Evolutionary conservation across 2,797 vertebrate species (phyloP).

Genomic region (Lepus oiostolus): DNA sequence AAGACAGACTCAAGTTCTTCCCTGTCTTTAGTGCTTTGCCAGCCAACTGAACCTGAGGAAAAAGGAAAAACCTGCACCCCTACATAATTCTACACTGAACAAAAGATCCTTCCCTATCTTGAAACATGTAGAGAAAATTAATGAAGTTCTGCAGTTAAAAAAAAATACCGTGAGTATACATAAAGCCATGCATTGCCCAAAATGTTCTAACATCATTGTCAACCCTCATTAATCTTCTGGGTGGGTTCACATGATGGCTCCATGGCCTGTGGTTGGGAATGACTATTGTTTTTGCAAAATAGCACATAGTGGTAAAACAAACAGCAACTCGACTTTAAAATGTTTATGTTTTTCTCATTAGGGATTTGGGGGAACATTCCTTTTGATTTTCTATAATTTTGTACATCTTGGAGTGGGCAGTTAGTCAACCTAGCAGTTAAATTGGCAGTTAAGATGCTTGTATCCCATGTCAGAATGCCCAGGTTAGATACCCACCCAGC

Average conservation of each 20-base stretch:
- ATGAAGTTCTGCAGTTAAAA: neutral
- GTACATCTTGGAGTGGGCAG: too few relatives aligned
- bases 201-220: neutral
- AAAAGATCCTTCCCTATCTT: neutral
- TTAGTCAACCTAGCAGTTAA: too few relatives aligned
- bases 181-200: neutral
- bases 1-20: fast-evolving
- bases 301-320: neutral
- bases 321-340: neutral
- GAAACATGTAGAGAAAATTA: neutral
- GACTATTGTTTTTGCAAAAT: neutral
- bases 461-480: too few relatives aligned
- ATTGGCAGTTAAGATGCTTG: too few relatives aligned
- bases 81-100: neutral
- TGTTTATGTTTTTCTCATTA: neutral
- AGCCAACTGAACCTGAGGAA: neutral
- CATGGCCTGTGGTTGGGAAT: neutral
- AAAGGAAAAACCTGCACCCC: neutral
- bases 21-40: too few relatives aligned
- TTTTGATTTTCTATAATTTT: neutral
- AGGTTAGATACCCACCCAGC: too few relatives aligned
- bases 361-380: neutral
- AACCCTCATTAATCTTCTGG: neutral
- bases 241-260: fast-evolving
- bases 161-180: neutral